These are phyloP conservation scores for Drosophila kepulauana DNA, from an alignment of 1,140 invertebrate genomes.

Conservation along the genomic window DNA sequence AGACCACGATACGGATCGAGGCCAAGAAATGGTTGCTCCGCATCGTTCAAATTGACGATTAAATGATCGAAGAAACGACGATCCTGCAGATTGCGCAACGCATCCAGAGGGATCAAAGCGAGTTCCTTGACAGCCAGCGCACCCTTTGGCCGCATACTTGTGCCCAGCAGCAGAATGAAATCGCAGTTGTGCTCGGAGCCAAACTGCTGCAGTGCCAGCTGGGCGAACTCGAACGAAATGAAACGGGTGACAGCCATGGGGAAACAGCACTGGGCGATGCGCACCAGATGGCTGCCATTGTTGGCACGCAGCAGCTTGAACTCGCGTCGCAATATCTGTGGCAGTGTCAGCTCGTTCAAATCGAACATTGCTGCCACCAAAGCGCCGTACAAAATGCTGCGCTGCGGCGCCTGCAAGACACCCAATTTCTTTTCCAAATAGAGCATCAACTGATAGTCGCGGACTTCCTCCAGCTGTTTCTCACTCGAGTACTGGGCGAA, in stretches of 20 bases:
- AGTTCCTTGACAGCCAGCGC: conserved; percentile 35
- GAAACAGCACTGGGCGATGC: conserved; percentile 86
- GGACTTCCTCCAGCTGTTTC: conserved; percentile 86
- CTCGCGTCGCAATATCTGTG: conserved; percentile 85
- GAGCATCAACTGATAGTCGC: conserved; percentile 37
- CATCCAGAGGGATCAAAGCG: conserved; percentile 39
- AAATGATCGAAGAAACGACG: conserved; percentile 51
- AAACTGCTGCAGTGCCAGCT: conserved; percentile 85
- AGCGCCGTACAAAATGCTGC: conserved; percentile 85
- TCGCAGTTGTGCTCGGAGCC: conserved; percentile 77
- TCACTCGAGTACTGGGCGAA: conserved; percentile 86
- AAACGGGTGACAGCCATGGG: conserved; percentile 87
- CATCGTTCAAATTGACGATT: conserved; percentile 48
- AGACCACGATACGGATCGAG: conserved; percentile 48
- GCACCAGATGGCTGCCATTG: conserved; percentile 87
- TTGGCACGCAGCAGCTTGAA: conserved; percentile 77
- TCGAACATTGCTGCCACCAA: conserved; percentile 87
- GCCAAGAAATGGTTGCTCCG: conserved; percentile 31
- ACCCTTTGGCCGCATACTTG: conserved; percentile 47
- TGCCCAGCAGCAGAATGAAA: conserved; percentile 86
- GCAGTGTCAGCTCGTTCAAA: conserved; percentile 85
- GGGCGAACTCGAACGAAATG: conserved; percentile 83
- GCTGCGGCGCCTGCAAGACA: conserved; percentile 23
- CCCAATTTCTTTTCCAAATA: conserved; percentile 85
- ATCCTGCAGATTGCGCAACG: conserved; percentile 83